Percentiles rank a stretch among this genome's conserved stretches.
phyloP scores from a whole-genome alignment of 2,113 vertebrate genomes.

The Clarias gariepinus region DNA sequence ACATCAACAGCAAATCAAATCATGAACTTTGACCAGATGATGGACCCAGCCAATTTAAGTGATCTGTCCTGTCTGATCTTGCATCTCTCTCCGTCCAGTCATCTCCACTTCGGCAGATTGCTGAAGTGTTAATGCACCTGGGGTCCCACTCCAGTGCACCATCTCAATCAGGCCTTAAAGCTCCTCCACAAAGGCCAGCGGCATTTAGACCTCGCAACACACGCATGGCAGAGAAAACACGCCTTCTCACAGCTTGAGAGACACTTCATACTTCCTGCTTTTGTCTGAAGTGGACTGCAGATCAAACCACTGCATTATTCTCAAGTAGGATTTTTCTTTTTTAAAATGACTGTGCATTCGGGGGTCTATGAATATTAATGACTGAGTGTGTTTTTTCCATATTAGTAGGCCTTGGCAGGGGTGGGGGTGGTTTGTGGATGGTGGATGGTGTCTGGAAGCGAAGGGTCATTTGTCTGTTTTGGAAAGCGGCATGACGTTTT shows the following conservation, averaged over 20 bases:
- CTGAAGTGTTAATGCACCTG: constrained; percentile 69
- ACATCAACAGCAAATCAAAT: constrained; percentile 7
- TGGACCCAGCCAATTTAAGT: not conserved
- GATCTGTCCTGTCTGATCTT: not conserved
- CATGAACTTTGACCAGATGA: not conserved
- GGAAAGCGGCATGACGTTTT: constrained; percentile 20
- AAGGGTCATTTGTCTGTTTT: constrained; percentile 35
- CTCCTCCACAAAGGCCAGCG: constrained; percentile 56
- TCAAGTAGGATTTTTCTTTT: constrained; percentile 28
- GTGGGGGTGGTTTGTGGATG: not conserved
- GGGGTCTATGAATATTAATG: constrained; percentile 51
- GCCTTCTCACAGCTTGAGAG: constrained; percentile 36
- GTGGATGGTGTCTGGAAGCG: constrained; percentile 17
- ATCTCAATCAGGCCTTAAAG: constrained; percentile 62
- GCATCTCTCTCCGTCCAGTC: not conserved
- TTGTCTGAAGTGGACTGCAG: constrained; percentile 27
- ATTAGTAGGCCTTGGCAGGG: constrained; percentile 3
- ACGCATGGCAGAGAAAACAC: not conserved
- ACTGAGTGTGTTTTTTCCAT: not conserved
- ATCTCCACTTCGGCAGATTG: constrained; percentile 67
- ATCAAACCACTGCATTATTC: constrained; percentile 51
- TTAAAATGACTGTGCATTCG: constrained; percentile 49
- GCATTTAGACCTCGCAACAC: constrained; percentile 40
- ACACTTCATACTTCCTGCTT: constrained; percentile 45
- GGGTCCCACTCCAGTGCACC: constrained; percentile 61